phyloP scores from a whole-genome alignment of 2,797 vertebrate genomes.

The Botia almorhae region DNA sequence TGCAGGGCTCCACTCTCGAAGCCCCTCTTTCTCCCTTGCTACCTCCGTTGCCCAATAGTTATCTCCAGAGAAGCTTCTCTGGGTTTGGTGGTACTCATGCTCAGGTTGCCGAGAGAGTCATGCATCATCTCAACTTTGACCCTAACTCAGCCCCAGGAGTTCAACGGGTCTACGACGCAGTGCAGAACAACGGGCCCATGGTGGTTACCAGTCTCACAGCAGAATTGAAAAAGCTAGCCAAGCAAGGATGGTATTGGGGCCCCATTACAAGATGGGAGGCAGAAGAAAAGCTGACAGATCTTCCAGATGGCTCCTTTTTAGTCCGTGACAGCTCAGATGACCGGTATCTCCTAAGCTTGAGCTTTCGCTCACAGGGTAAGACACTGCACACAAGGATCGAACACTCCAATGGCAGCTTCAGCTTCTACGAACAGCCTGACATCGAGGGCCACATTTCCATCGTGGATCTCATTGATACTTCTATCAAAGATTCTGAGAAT shows the following conservation, averaged over 20 bases:
- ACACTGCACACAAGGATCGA: constrained; percentile 98
- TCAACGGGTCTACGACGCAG: constrained; percentile 92
- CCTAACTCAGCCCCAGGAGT: constrained; percentile 95
- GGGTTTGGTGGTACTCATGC: constrained; percentile 85
- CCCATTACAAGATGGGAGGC: constrained; percentile 99
- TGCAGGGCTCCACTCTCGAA: constrained; percentile 87
- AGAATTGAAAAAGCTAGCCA: constrained; percentile 96
- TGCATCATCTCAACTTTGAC: constrained; percentile 97
- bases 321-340: constrained; percentile 98
- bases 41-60: constrained; percentile 87
- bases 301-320: constrained; percentile 94
- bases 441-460: constrained; percentile 98
- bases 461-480: constrained; percentile 96
- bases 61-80: constrained; percentile 88
- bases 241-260: constrained; percentile 99
- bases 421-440: constrained; percentile 98
- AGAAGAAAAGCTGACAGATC: constrained; percentile 91
- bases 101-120: constrained; percentile 88
- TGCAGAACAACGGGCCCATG: constrained; percentile 94
- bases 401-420: constrained; percentile 98
- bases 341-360: constrained; percentile 95
- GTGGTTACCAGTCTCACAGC: constrained; percentile 96
- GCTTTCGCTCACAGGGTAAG: constrained; percentile 96
- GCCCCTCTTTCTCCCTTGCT: constrained; percentile 93
- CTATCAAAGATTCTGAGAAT: constrained; percentile 97